These are phyloP conservation scores for Paracyclopina nana DNA, from an alignment of 1,140 invertebrate genomes.

Conservation along the genomic window DNA sequence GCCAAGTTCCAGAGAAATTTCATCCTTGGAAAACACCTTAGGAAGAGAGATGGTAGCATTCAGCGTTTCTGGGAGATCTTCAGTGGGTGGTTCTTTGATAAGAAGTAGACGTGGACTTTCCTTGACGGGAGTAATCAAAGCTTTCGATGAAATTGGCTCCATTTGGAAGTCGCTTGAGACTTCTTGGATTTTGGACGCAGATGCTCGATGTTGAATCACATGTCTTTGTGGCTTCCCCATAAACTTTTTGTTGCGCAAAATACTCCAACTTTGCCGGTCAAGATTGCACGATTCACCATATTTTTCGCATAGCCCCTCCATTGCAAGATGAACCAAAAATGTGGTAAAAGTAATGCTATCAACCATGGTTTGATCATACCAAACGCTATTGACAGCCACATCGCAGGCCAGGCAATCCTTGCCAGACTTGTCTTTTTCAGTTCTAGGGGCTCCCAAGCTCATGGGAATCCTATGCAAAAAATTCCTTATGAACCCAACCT, in stretches of 20 bases:
- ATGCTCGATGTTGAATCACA: neutral
- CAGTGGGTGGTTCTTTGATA: neutral
- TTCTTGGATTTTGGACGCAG: conserved; percentile 5
- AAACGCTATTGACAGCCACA: neutral
- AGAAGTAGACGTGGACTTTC: neutral
- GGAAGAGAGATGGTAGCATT: neutral
- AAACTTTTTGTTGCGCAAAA: conserved; percentile 1
- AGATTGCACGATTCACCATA: neutral
- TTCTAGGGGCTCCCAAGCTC: neutral
- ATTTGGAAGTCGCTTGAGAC: neutral
- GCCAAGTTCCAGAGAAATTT: neutral
- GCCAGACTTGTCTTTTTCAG: conserved; percentile 1
- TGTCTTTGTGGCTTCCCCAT: neutral
- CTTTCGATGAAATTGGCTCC: neutral
- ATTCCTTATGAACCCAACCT: too few relatives aligned
- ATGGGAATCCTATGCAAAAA: neutral
- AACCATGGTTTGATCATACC: neutral
- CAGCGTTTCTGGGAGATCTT: neutral
- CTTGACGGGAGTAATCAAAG: neutral
- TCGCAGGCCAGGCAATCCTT: neutral
- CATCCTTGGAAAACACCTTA: neutral
- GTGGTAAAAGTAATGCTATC: neutral
- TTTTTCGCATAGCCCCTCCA: conserved; percentile 6
- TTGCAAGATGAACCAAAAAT: conserved; percentile 2
- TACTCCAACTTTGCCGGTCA: neutral